phyloP scores from a whole-genome alignment of 2,113 vertebrate genomes.

The Andinoacara biseriatus region DNA sequence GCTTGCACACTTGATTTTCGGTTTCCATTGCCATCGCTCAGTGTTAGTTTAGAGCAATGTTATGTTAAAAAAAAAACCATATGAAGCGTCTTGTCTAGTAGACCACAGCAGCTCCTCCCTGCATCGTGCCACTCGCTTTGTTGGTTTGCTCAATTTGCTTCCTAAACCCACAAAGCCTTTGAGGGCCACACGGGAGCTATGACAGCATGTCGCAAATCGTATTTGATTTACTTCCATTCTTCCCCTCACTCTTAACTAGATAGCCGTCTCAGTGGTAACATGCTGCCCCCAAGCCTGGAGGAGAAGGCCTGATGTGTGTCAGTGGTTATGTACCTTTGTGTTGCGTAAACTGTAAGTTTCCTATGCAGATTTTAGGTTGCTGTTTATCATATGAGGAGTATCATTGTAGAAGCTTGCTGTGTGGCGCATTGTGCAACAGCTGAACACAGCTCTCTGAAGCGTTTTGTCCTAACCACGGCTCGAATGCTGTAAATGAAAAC shows the following conservation, averaged over 20 bases:
- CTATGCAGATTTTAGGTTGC: constrained; percentile 46
- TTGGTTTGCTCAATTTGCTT: constrained; percentile 70
- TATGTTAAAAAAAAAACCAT: constrained; percentile 44
- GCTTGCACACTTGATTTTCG: background rate
- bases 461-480: constrained; percentile 28
- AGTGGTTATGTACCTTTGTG: constrained; percentile 24
- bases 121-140: constrained; percentile 68
- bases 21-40: background rate
- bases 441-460: constrained; percentile 22
- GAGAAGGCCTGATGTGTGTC: background rate
- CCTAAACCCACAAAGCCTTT: constrained; percentile 65
- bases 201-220: constrained; percentile 55
- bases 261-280: background rate
- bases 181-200: constrained; percentile 56
- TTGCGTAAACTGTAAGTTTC: constrained; percentile 7
- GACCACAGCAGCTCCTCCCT: constrained; percentile 67
- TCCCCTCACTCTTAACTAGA: constrained; percentile 5
- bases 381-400: background rate
- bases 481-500: constrained; percentile 16
- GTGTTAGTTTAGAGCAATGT: background rate
- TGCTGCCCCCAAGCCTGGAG: background rate
- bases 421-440: constrained; percentile 2
- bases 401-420: constrained; percentile 16
- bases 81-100: constrained; percentile 63
- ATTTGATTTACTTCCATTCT: constrained; percentile 53